Base-by-base conservation (phyloP, 2,888 invertebrate genomes). In the Diaperis boleti region DNA sequence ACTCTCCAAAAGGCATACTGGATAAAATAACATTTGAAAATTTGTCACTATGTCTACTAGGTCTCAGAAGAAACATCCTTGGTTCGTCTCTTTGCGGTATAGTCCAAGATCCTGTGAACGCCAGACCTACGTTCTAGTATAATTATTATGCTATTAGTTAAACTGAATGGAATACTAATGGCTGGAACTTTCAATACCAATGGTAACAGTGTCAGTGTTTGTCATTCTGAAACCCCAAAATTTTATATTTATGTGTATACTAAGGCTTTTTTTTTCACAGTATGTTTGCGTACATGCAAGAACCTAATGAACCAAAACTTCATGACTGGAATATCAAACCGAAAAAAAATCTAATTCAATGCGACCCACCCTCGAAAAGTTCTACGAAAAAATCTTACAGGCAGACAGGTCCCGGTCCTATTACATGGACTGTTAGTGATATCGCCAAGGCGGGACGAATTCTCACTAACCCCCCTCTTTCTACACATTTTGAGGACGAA, bases 391-490 rank as follows among this genome's bases (percentile, higher is more conserved):
- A 8, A 2, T 35, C 18, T 4, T 1, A 13, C 6, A 61, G 18
- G 13, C 3, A 8, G 11, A 10, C 11, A 5, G 50, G 45, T 8
- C 44, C 65, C 10, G 17, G 65, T 8, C 69, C 76, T 1, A 77
- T 80, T 29, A 78, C 79, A 7, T 83, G 82, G 81, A 82, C 79
- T 2, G 79, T 80, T 10, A 73, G 78, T 49, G 82, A 82, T 69
- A 84, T 88, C 1, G 73, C 87, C 41, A 87, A 88, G 78, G 87
- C 88, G 11, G 87, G 84, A 11, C 77, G 83, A 22, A 79, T 88
- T 3, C 79, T 88, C 13, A 78, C 78, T 68, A 82, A 82, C 17
- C 87, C 87, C 1, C 85, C 87, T 0, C 65, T 80, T 57, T 70
- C 76, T 0, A 85, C 85, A 0, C 71, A 79, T 10, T 88, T 88